Evolutionary conservation across 2,797 vertebrate species (phyloP).

Genomic region (Anolis apletophallus): DNA sequence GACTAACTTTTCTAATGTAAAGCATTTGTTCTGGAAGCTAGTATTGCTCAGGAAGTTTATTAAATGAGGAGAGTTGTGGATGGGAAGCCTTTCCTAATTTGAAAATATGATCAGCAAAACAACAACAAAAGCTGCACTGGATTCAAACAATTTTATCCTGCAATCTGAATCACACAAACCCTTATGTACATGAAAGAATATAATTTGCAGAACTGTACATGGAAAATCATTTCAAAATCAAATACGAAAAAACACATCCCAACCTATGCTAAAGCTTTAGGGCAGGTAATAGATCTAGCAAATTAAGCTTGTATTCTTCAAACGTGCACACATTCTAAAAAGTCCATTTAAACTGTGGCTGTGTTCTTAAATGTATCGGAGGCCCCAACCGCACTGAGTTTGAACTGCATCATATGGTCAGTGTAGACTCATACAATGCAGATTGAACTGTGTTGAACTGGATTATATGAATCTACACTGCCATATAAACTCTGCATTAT

Average conservation of each 20-base stretch:
- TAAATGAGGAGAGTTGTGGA: slow-evolving; percentile 35
- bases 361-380: not conserved
- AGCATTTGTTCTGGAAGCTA: slow-evolving; percentile 67
- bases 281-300: not conserved
- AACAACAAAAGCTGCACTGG: not conserved
- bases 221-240: too few species aligned
- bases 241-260: not conserved
- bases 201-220: not conserved
- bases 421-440: too few species aligned
- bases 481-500: too few species aligned
- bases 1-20: slow-evolving; percentile 67
- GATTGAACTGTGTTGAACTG: too few species aligned
- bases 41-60: slow-evolving; percentile 61
- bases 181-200: not conserved
- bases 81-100: slow-evolving; percentile 13
- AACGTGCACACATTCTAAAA: not conserved
- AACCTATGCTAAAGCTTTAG: not conserved
- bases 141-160: not conserved
- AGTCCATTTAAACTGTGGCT: not conserved
- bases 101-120: not conserved
- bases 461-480: too few species aligned
- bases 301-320: not conserved
- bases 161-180: not conserved
- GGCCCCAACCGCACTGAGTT: too few species aligned
- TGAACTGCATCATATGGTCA: too few species aligned